Evolutionary conservation across 2,797 vertebrate genomes (phyloP), one percentile per base, ranked within the genome.

Genomic region (Tadarida brasiliensis): DNA sequence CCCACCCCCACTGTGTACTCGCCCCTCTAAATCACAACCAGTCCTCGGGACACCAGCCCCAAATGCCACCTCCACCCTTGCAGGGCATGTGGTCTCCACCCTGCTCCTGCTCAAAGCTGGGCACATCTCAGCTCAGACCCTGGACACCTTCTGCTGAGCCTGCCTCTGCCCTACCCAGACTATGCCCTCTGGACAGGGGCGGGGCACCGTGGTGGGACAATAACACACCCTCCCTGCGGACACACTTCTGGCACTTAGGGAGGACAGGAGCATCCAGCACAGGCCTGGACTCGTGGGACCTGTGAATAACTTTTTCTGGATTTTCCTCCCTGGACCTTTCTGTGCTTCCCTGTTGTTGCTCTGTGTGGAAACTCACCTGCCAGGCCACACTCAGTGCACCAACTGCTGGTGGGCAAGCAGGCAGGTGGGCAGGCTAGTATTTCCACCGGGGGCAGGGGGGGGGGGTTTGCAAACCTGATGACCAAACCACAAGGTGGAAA

Each of bases 201-300:
- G 47, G 22, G 82, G n/a, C 9, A 5, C 82, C 4, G 4, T 16
- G 61, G 1, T 0, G 49, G 5, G 1, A 26, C 74, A 9, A 17
- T 17, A 49, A 44, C 15, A 10, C 0, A 7, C 2, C 47, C 20
- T 44, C 70, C 57, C 78, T 30, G n/a, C 26, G 44, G 14, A 63
- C n/a, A 17, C 47, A 0, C 3, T 47, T 51, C 30, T 14, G 9
- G 44, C 0, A 6, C 39, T 8, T 0, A 1, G 12, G 7, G 17
- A 24, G 35, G 11, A 14, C 3, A 11, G 33, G 28, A 26, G 3
- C 44, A 3, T 14, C 5, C 16, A 5, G 49, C 68, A 28, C 71
- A 24, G 12, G 30, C 1, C 8, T 7, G 16, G 47, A 28, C 49
- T 12, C 16, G 4, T 6, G 51, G 11, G 0, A 8, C 1, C 51